Conservation (phyloP, 2,113 vertebrate genomes). For the Gallinago undulata region DNA sequence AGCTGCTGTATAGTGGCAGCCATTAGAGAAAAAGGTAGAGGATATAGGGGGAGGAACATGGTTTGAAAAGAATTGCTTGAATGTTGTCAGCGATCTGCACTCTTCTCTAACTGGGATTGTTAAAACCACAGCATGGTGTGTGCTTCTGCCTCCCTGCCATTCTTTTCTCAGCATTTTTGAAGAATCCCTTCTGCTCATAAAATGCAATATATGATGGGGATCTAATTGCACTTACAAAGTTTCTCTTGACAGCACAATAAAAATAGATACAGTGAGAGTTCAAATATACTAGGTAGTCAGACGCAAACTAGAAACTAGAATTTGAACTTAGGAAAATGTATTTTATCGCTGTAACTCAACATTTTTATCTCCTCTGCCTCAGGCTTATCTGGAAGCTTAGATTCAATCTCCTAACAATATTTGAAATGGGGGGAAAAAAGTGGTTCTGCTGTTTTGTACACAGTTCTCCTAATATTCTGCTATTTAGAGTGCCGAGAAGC, state of each 20-base stretch:
- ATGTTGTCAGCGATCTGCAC: background rate
- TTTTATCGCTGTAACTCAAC: background rate
- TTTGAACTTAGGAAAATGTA: slow-evolving; percentile 40
- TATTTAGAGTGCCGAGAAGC: background rate
- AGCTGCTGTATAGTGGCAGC: background rate
- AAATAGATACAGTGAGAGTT: background rate
- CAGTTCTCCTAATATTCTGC: background rate
- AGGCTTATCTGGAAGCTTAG: slow-evolving; percentile 22
- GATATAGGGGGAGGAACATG: background rate
- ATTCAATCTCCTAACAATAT: background rate
- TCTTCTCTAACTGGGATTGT: background rate
- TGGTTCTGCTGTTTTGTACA: background rate
- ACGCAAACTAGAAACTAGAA: slow-evolving; percentile 2
- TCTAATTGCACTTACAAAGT: background rate
- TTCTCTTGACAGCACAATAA: slow-evolving; percentile 4
- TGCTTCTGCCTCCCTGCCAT: background rate
- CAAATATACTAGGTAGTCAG: background rate
- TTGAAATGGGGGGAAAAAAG: background rate
- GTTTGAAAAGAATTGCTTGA: background rate
- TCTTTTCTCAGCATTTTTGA: background rate
- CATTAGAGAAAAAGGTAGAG: background rate
- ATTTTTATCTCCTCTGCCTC: slow-evolving; percentile 27
- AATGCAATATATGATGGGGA: background rate
- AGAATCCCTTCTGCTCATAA: background rate
- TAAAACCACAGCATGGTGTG: background rate